Evolutionary conservation across 2,113 vertebrate species (phyloP).

Genomic region (Podilymbus podiceps): DNA sequence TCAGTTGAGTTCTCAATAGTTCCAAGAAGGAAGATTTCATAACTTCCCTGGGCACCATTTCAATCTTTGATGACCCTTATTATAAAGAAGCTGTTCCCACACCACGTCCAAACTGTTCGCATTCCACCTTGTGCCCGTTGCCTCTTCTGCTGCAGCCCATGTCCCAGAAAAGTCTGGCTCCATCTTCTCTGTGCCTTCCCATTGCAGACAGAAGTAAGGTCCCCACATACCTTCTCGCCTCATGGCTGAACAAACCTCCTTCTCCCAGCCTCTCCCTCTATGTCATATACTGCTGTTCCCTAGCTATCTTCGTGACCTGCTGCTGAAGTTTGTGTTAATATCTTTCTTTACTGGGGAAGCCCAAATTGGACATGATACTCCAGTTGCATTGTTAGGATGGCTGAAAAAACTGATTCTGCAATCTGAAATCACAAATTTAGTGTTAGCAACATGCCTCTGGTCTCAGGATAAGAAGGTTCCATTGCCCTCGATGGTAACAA

Average conservation of each 20-base stretch:
- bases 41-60: not conserved
- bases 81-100: not conserved
- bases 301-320: not conserved
- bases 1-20: not conserved
- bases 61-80: not conserved
- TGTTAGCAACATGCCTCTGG: not conserved
- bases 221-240: not conserved
- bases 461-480: not conserved
- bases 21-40: not conserved
- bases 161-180: not conserved
- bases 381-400: not conserved
- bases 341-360: not conserved
- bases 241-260: not conserved
- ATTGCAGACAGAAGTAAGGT: not conserved
- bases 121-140: accelerated
- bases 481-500: not conserved
- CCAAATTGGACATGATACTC: not conserved
- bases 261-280: accelerated
- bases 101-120: accelerated
- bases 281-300: accelerated
- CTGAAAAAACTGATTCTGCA: not conserved
- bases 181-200: not conserved
- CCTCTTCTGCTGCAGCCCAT: not conserved
- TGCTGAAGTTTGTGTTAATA: not conserved
- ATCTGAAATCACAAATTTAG: not conserved